Conservation (phyloP, 2,113 vertebrate genomes). For the Xenopus laevis region DNA sequence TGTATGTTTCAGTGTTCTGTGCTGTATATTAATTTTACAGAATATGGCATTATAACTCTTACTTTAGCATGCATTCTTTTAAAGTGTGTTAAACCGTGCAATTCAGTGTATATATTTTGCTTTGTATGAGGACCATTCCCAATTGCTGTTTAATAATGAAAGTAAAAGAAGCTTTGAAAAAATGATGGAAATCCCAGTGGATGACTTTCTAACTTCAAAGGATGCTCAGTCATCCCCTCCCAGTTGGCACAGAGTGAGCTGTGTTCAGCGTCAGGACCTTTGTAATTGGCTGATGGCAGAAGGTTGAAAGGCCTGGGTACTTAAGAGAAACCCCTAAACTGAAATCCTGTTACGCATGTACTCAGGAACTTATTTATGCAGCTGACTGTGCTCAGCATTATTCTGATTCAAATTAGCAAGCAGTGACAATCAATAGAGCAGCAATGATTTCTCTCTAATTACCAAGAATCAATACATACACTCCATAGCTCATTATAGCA, state of each 20-base stretch:
- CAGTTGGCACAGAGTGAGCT: constrained; percentile 57
- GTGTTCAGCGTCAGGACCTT: constrained; percentile 63
- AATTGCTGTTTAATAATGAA: constrained; percentile 67
- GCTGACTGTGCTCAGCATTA: not conserved
- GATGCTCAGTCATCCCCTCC: constrained; percentile 60
- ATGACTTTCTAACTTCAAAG: constrained; percentile 63
- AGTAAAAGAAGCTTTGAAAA: constrained; percentile 60
- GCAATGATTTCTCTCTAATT: constrained; percentile 17
- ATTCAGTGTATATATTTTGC: constrained; percentile 13
- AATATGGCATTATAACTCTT: too few species aligned
- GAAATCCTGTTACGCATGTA: constrained; percentile 24
- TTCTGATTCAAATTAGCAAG: not conserved
- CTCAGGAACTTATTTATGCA: constrained; percentile 4
- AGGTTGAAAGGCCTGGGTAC: constrained; percentile 58
- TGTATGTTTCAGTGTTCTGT: too few species aligned
- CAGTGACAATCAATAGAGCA: not conserved
- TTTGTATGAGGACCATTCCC: constrained; percentile 23
- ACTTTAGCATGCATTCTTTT: too few species aligned
- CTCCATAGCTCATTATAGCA: constrained; percentile 7
- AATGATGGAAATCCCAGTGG: constrained; percentile 60
- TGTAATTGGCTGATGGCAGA: constrained; percentile 69
- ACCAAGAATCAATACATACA: constrained; percentile 28
- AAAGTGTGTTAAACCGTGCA: not conserved
- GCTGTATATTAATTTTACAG: too few species aligned
- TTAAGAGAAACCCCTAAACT: constrained; percentile 25